Conservation (phyloP, 2,888 invertebrate genomes). For the Andrena bucephala region DNA sequence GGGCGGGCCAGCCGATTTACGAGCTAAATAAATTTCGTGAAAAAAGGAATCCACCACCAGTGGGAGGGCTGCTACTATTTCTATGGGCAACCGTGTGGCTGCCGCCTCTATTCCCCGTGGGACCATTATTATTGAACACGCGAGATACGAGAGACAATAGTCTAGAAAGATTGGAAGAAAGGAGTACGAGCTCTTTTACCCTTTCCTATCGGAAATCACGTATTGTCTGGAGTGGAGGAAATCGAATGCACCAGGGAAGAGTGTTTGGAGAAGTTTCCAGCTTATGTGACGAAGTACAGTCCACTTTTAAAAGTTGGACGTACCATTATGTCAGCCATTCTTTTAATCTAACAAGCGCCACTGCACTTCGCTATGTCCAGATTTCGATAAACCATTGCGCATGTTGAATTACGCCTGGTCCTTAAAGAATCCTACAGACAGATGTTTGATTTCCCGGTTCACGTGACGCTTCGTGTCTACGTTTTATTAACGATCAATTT, state of each 20-base stretch:
- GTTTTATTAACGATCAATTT: constrained; percentile 24
- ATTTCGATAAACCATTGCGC: neutral
- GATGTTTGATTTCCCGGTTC: neutral
- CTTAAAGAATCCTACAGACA: too few relatives aligned
- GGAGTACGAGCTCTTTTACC: constrained; percentile 35
- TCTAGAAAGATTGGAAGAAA: constrained; percentile 57
- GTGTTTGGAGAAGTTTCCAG: constrained; percentile 9
- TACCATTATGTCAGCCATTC: constrained; percentile 1
- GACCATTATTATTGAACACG: constrained; percentile 67
- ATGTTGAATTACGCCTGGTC: too few relatives aligned
- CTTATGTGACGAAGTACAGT: constrained; percentile 8
- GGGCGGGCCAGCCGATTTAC: constrained; percentile 62
- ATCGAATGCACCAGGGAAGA: constrained; percentile 28
- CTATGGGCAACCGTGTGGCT: constrained; percentile 36
- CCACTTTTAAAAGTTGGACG: neutral
- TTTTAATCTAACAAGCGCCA: neutral
- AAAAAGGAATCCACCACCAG: constrained; percentile 50
- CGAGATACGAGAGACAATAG: constrained; percentile 61
- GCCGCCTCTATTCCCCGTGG: constrained; percentile 52
- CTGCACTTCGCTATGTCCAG: neutral
- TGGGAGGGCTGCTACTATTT: constrained; percentile 43
- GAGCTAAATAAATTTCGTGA: constrained; percentile 68
- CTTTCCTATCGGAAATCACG: constrained; percentile 31
- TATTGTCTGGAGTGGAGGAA: constrained; percentile 27
- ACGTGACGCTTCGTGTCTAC: neutral